phyloP scores from a whole-genome alignment of 2,797 vertebrate genomes.

The Iguana delicatissima region DNA sequence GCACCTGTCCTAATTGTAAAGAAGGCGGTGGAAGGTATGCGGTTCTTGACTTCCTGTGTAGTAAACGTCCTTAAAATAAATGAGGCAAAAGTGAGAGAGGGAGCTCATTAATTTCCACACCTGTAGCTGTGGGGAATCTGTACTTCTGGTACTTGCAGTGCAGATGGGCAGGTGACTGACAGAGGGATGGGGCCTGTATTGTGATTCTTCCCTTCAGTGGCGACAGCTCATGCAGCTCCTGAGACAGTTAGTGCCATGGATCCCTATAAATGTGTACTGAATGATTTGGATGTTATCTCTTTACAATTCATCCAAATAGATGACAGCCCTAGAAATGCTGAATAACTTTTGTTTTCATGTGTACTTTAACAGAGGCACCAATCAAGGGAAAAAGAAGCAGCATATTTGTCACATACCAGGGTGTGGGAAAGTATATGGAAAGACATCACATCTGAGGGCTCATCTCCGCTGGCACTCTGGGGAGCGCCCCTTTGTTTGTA shows the following conservation, averaged over 20 bases:
- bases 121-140: constrained; percentile 26
- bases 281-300: neutral
- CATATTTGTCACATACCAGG: constrained; percentile 98
- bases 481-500: constrained; percentile 98
- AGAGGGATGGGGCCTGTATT: neutral
- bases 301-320: neutral
- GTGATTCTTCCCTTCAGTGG: neutral
- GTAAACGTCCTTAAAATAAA: neutral
- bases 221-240: neutral
- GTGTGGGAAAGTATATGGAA: constrained; percentile 90
- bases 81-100: constrained; percentile 17
- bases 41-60: constrained; percentile 23
- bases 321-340: neutral
- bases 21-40: constrained; percentile 96
- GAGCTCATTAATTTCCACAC: constrained; percentile 23
- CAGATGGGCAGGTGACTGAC: neutral
- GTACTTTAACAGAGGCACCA: constrained; percentile 88
- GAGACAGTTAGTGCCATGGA: neutral
- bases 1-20: constrained; percentile 99
- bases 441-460: constrained; percentile 97
- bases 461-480: constrained; percentile 99
- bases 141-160: neutral
- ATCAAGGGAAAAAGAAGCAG: constrained; percentile 96
- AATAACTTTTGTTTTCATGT: neutral
- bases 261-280: neutral